Base-by-base conservation (phyloP, 1,140 invertebrate genomes). In the Hetaerina americana region DNA sequence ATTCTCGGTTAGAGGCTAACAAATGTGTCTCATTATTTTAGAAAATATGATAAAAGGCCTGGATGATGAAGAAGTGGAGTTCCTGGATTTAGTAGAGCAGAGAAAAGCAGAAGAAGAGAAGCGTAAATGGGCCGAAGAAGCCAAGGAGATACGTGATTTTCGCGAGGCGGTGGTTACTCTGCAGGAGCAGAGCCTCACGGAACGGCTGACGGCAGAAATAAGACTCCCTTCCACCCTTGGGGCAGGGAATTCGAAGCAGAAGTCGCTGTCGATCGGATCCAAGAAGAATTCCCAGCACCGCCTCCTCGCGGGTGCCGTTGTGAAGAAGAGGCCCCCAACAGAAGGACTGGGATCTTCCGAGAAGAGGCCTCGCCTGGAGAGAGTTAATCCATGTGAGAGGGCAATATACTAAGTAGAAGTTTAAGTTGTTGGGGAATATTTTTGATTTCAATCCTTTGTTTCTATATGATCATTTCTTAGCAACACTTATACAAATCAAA, bases 41-140 rank as follows among this genome's bases (percentile, higher is more conserved):
- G 94, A 96, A 82, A 96, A 97, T 83, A 90, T 96, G 85, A 95
- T 98, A 72, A 91, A 93, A 81, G 94, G 94, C 8, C 82, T 98
- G 1, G 95, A 97, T 81, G 93, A 96, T 79, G 96, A 98, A 82
- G 96, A 98, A 84, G 90, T 95, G 0, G 90, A 94, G 75, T 98
- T 97, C 81, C 81, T 98, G 8, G 93, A 97, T 77, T 83, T 93
- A 67, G 92, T 97, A 8, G 92, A 96, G 81, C 84, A 89, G 74
- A 90, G 88, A 24, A 95, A 94, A 83, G 84, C 93, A 31, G 90
- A 92, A 72, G 90, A 91, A 40, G 93, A 95, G 74, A 85, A 88
- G 72, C 89, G 89, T 78, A 92, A 93, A 72, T 85, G 87, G 77
- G 79, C 89, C 31, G 92, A 95, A 78, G 94, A 96, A 78, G 87